These are phyloP conservation scores for Coboldia fuscipes DNA, from an alignment of 1,140 invertebrate genomes.

Conservation along the genomic window DNA sequence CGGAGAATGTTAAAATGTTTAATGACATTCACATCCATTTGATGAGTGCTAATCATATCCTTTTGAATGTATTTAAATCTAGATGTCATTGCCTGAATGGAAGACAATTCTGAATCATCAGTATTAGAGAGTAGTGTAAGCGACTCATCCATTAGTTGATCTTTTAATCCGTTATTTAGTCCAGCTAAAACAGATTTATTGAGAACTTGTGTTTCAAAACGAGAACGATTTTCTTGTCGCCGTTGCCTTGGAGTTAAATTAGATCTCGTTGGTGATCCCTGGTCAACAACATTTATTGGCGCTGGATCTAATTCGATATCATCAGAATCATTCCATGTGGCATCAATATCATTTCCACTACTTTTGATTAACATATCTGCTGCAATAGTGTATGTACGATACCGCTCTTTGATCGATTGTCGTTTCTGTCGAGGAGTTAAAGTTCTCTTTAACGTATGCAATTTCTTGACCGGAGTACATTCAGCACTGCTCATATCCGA, in stretches of 20 bases:
- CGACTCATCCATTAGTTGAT: background rate
- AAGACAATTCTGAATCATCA: conserved; percentile 26
- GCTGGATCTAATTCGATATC: conserved; percentile 6
- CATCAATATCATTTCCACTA: no score
- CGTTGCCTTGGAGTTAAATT: conserved; percentile 41
- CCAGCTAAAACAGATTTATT: conserved; percentile 4
- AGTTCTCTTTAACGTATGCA: conserved; percentile 22
- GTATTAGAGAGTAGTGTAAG: conserved; percentile 10
- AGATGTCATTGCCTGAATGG: conserved; percentile 17
- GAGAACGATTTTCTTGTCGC: conserved; percentile 36
- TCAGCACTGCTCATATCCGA: conserved; percentile 43
- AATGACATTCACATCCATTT: background rate
- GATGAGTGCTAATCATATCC: conserved; percentile 3
- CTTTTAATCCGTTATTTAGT: no score
- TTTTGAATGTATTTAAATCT: conserved; percentile 14
- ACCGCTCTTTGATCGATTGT: conserved; percentile 46
- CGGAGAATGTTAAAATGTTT: background rate
- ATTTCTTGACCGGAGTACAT: conserved; percentile 45
- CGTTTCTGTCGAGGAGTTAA: conserved; percentile 55
- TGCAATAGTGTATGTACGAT: conserved; percentile 55
- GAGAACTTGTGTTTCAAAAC: conserved; percentile 45
- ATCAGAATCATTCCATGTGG: no score
- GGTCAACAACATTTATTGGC: conserved; percentile 13
- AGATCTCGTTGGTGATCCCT: conserved; percentile 11
- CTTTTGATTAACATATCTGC: conserved; percentile 21